phyloP scores from a whole-genome alignment of 23 tunicate genomes.

The Pegea sp. region DNA sequence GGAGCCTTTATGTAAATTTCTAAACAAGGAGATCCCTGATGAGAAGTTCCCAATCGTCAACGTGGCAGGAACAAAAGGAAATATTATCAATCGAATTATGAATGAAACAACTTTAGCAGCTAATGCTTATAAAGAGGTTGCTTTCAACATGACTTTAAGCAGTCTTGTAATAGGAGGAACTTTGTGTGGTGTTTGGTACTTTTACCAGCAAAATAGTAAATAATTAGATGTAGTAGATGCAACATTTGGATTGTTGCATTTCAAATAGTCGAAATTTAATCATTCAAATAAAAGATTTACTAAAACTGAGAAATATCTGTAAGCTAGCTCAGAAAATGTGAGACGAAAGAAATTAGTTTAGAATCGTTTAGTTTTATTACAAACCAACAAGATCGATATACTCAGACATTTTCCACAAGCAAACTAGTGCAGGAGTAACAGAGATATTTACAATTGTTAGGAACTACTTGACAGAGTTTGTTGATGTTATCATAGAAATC shows the following conservation, averaged over 20 bases:
- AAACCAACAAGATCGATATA: too few relatives aligned
- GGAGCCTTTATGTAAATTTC: slow-evolving; percentile 35
- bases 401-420: too few relatives aligned
- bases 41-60: slow-evolving; percentile 32
- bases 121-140: neutral
- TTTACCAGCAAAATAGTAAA: neutral
- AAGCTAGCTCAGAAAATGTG: too few relatives aligned
- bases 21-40: slow-evolving; percentile 19
- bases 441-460: neutral
- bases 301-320: too few relatives aligned
- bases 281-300: too few relatives aligned
- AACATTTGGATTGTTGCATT: too few relatives aligned
- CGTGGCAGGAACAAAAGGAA: slow-evolving; percentile 28
- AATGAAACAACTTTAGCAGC: neutral
- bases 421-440: slow-evolving; percentile 1
- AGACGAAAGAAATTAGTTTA: too few relatives aligned
- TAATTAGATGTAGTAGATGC: too few relatives aligned
- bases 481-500: neutral
- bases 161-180: neutral
- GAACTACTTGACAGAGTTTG: neutral
- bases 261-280: too few relatives aligned
- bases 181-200: neutral
- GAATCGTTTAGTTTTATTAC: too few relatives aligned
- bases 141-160: neutral
- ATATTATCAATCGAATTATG: slow-evolving; percentile 13